Percentiles rank a stretch among this genome's conserved stretches.
Evolutionary conservation across 1,140 invertebrate species (phyloP).

Genomic region (Tribolium madens): DNA sequence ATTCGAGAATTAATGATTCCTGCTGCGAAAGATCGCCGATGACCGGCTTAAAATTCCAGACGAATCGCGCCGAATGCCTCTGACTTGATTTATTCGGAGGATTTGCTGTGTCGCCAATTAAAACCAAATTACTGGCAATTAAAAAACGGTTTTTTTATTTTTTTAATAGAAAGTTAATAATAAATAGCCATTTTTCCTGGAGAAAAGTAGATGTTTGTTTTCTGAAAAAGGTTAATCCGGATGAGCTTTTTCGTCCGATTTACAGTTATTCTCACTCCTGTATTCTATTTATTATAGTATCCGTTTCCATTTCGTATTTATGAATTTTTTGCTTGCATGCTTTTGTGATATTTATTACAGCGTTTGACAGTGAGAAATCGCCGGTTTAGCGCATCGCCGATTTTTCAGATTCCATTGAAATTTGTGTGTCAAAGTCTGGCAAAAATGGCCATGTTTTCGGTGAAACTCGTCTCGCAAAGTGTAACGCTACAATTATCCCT

Average conservation of each 20-base stretch:
- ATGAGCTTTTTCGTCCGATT: not conserved
- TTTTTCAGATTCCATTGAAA: not conserved
- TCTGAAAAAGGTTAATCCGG: not conserved
- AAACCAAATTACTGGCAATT: not conserved
- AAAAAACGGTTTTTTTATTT: not conserved
- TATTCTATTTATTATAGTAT: not conserved
- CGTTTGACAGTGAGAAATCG: not conserved
- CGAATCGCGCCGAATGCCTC: not conserved
- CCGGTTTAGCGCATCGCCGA: not conserved
- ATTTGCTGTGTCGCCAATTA: constrained; percentile 6
- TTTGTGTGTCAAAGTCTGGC: not conserved
- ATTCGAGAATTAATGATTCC: constrained; percentile 22
- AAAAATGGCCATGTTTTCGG: constrained; percentile 22
- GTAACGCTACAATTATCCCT: constrained; percentile 45
- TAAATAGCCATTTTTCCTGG: not conserved
- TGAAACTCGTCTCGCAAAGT: constrained; percentile 37
- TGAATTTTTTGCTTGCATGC: not conserved
- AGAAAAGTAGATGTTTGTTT: not conserved
- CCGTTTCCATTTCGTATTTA: not conserved
- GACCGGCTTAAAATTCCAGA: not conserved
- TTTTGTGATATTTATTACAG: not conserved
- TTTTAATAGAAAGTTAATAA: not conserved
- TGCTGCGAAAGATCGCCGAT: constrained; percentile 8
- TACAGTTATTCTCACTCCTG: not conserved
- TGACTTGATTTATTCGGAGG: constrained; percentile 10